Base-by-base conservation (phyloP, 2,797 vertebrate genomes). In the Muraenolepis orangiensis region DNA sequence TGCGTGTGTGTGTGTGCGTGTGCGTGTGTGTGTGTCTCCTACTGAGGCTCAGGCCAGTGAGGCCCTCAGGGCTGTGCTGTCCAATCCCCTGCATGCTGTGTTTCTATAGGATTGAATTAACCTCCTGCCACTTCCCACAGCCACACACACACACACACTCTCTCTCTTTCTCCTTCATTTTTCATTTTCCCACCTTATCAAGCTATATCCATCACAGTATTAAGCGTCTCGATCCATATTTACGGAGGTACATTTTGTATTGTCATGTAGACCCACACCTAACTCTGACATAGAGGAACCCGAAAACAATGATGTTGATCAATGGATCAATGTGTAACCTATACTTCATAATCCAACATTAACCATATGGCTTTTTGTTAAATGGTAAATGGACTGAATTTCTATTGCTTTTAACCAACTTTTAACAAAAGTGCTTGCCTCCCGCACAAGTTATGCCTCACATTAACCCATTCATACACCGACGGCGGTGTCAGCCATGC, bases 41-140 rank as follows among this genome's bases (percentile, higher is more conserved):
- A 90, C 90, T 90, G 89, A 84, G 91, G 90, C 84, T 87, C 82
- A 90, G 90, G 89, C 90, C 88, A 91, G 87, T 89, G 90, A 87
- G 88, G 88, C 91, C 92, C 91, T 90, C 81, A 80, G 91, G 91
- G 91, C 91, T 90, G 84, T 90, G 85, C 90, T 83, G 88, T 89
- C 88, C 93, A 94, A 94, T 92, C 92, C 91, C 89, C 82, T 79
- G 84, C 91, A 90, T 90, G 93, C 91, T 93, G 93, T 83, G 91
- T 91, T 92, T 92, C 91, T 92, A 93, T 92, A 92, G 90, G 88
- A 93, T 92, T 93, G 91, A 93, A 93, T 94, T 93, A 93, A 93
- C 92, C 91, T 93, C 90, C 88, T 89, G 82, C 89, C 88, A 91
- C 90, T 86, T 85, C 85, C 90, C 84, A 90, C 88, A 87, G 88